A percentile compares a stretch with the other conserved stretches of the same genome.
Evolutionary conservation across 2,113 vertebrate species (phyloP).

Genomic region (Zosterops pallidus): DNA sequence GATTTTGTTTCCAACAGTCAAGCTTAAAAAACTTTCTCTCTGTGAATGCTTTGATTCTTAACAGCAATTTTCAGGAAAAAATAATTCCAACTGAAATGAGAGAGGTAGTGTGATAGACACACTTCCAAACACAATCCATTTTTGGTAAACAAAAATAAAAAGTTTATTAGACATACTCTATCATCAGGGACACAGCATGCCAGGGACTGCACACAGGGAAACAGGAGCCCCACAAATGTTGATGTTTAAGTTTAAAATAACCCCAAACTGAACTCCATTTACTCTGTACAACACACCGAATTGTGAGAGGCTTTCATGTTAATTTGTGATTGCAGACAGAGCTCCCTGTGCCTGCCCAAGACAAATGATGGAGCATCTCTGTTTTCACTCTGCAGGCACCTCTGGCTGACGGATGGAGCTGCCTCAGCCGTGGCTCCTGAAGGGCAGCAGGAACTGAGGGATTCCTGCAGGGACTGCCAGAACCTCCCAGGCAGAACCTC

Average conservation of each 20-base stretch:
- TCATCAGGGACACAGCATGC: background rate
- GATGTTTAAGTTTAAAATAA: background rate
- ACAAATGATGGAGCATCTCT: background rate
- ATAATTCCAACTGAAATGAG: background rate
- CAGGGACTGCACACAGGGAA: background rate
- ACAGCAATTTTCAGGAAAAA: background rate
- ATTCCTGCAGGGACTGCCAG: background rate
- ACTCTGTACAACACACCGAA: background rate
- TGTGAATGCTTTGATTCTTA: background rate
- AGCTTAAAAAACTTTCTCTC: background rate
- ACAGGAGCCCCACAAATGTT: background rate
- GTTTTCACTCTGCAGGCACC: background rate
- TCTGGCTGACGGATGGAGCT: background rate
- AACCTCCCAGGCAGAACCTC: background rate
- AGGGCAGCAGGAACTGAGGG: background rate
- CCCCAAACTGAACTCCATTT: background rate
- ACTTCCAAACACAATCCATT: background rate
- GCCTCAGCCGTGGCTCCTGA: background rate
- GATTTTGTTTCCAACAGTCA: background rate
- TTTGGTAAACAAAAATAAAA: background rate
- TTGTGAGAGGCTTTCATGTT: background rate
- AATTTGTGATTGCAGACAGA: background rate
- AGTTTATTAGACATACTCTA: rapidly evolving
- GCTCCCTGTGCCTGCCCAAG: background rate
- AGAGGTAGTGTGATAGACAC: background rate